Conservation (phyloP, 1,140 invertebrate species). For the Orius insidiosus region DNA sequence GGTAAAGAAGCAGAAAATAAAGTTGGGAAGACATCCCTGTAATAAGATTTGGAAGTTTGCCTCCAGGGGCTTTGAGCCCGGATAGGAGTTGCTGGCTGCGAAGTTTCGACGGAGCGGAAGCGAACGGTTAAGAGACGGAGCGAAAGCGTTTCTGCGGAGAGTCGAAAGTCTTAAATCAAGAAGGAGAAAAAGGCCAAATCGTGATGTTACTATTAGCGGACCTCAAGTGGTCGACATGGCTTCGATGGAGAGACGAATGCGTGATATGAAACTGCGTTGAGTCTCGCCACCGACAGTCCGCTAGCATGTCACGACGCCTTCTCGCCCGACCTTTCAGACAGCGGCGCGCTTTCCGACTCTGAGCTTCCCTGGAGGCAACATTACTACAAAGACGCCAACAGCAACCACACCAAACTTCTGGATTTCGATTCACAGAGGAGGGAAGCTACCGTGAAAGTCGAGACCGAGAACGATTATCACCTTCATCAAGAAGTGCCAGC, state of each 20-base stretch:
- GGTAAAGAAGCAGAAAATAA: constrained; percentile 4
- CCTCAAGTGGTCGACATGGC: constrained; percentile 48
- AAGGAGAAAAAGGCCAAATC: constrained; percentile 46
- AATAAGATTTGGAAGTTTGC: constrained; percentile 24
- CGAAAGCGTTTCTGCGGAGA: constrained; percentile 58
- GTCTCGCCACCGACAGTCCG: constrained; percentile 35
- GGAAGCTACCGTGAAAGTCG: constrained; percentile 4
- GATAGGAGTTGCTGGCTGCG: constrained; percentile 25
- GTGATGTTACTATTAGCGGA: constrained; percentile 53
- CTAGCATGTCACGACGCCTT: constrained; percentile 38
- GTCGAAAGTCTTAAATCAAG: constrained; percentile 69
- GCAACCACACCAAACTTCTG: constrained; percentile 42
- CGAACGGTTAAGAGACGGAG: constrained; percentile 63
- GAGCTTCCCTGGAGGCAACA: constrained; percentile 49
- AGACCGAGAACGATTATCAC: constrained; percentile 10
- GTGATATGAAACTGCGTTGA: constrained; percentile 58
- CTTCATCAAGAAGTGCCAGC: constrained; percentile 10
- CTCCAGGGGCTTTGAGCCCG: constrained; percentile 26
- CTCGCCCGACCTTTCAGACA: constrained; percentile 22
- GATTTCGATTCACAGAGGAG: constrained; percentile 9
- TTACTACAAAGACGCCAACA: constrained; percentile 57
- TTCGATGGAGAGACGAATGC: constrained; percentile 54
- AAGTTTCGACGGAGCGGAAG: constrained; percentile 57
- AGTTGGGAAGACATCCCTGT: constrained; percentile 5
- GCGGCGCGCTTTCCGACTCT: constrained; percentile 55